Conservation (phyloP, 1,140 invertebrate species). For the Asobara japonica region DNA sequence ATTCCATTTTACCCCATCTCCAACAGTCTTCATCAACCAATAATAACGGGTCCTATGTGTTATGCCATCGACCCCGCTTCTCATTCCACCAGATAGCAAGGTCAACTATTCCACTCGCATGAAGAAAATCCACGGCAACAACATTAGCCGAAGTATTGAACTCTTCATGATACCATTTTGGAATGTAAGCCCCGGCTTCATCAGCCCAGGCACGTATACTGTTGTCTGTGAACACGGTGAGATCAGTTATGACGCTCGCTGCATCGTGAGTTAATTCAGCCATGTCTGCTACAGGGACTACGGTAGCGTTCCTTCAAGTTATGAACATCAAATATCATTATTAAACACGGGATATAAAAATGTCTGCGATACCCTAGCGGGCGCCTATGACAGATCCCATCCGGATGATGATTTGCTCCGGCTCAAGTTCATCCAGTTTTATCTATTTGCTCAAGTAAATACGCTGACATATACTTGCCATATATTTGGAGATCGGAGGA, state of each 20-base stretch:
- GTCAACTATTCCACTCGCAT: slow-evolving; percentile 21
- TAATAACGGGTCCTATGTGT: no score
- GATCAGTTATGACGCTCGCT: not conserved
- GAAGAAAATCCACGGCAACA: slow-evolving; percentile 22
- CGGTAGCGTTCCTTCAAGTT: not conserved
- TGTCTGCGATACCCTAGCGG: no score
- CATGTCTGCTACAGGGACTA: not conserved
- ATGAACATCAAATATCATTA: not conserved
- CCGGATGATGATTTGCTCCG: no score
- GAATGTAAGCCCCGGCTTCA: not conserved
- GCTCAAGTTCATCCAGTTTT: not conserved
- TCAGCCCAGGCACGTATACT: not conserved
- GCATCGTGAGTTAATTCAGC: slow-evolving; percentile 13
- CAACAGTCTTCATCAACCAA: no score
- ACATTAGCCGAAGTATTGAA: slow-evolving; percentile 5
- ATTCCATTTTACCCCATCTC: no score
- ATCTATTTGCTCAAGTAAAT: no score
- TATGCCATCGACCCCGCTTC: not conserved
- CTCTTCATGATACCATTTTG: slow-evolving; percentile 14
- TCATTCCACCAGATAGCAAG: slow-evolving; percentile 21
- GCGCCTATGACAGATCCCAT: no score
- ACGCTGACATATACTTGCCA: not conserved
- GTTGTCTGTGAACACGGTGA: not conserved
- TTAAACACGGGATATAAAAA: not conserved
- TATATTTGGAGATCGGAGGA: slow-evolving; percentile 21